Conservation (phyloP, 2,888 invertebrate genomes). For the Athalia rosae region DNA sequence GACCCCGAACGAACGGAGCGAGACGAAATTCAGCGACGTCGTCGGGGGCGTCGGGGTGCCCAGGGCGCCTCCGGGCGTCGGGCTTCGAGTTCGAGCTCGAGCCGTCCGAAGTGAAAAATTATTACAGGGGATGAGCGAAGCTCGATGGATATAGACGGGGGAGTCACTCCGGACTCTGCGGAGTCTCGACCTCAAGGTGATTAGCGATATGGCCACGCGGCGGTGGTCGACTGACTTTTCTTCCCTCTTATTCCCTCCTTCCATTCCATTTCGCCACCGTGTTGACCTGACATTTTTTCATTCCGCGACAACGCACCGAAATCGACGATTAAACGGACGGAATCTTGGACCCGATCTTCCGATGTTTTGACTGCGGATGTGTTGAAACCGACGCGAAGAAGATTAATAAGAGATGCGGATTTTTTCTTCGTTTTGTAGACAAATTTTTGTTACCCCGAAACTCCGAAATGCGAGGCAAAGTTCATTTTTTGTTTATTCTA, state of each 20-base stretch:
- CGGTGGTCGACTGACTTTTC: neutral
- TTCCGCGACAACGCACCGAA: too few relatives aligned
- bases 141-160: neutral
- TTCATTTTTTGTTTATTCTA: too few relatives aligned
- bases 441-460: too few relatives aligned
- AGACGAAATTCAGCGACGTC: slow-evolving; percentile 32
- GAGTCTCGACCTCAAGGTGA: slow-evolving; percentile 13
- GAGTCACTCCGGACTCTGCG: neutral
- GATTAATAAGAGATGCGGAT: too few relatives aligned
- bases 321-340: too few relatives aligned
- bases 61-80: neutral
- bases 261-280: neutral
- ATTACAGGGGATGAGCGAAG: slow-evolving; percentile 15
- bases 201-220: neutral
- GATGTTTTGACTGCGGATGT: too few relatives aligned
- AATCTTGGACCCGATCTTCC: too few relatives aligned
- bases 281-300: neutral
- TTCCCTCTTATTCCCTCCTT: neutral
- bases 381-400: too few relatives aligned
- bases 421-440: too few relatives aligned
- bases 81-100: slow-evolving; percentile 1
- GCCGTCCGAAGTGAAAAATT: slow-evolving; percentile 34
- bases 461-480: too few relatives aligned
- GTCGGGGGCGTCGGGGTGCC: slow-evolving; percentile 17
- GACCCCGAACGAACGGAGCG: slow-evolving; percentile 33